Conservation (phyloP, 1,140 invertebrate genomes). For the Zaprionus africanus region DNA sequence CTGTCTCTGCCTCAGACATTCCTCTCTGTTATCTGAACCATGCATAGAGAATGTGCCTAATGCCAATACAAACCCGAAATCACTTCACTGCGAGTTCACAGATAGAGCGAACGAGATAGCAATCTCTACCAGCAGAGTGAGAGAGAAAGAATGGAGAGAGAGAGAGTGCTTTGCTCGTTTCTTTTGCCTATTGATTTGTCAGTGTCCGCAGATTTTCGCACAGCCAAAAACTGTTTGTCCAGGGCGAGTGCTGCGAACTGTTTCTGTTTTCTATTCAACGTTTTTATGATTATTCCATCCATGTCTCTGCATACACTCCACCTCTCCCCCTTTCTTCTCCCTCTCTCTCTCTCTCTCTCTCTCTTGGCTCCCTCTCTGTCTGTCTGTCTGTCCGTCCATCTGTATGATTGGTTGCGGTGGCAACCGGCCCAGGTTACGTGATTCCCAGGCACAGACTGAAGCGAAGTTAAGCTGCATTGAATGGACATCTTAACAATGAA, state of each 20-base stretch:
- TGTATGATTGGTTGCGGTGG: conserved; percentile 67
- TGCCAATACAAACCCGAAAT: conserved; percentile 41
- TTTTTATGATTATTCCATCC: conserved; percentile 46
- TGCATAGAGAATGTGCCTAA: conserved; percentile 53
- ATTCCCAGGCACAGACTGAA: conserved; percentile 34
- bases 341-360: background rate
- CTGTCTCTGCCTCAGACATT: background rate
- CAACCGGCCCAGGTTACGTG: conserved; percentile 69
- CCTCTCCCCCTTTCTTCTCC: background rate
- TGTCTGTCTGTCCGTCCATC: conserved; percentile 20
- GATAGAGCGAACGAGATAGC: conserved; percentile 2
- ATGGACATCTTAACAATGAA: background rate
- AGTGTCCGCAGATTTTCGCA: conserved; percentile 26
- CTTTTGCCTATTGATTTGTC: conserved; percentile 21
- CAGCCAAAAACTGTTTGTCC: conserved; percentile 29
- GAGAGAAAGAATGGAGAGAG: background rate
- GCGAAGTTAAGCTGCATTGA: conserved; percentile 5
- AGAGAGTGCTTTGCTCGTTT: conserved; percentile 6
- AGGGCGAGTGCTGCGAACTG: conserved; percentile 9
- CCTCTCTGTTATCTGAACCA: conserved; percentile 20
- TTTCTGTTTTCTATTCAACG: conserved; percentile 46
- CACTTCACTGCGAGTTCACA: conserved; percentile 55
- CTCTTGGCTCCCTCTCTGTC: background rate
- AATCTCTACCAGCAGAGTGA: background rate
- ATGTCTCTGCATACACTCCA: background rate